A percentile compares a stretch with the other conserved stretches of the same genome.
Evolutionary conservation across 2,113 vertebrate species (phyloP).

Genomic region (Sylvilagus bachmani): DNA sequence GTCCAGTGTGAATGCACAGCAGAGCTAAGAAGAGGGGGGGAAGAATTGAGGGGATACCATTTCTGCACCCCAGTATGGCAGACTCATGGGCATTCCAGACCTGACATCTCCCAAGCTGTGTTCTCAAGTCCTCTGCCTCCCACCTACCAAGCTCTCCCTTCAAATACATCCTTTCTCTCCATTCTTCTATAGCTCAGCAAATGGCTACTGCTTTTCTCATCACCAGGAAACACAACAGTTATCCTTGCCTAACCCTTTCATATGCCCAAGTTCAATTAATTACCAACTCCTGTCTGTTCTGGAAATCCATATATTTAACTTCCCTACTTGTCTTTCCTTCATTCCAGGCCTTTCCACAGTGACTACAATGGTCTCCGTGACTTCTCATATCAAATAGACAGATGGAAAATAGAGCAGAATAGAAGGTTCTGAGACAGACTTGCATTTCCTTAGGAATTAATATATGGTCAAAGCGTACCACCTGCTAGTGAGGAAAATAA

Average conservation of each 20-base stretch:
- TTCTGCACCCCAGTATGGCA: not conserved
- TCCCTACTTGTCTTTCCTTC: not conserved
- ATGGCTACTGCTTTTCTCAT: not conserved
- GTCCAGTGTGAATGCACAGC: conserved; percentile 10
- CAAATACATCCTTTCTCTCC: not conserved
- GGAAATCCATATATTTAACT: not conserved
- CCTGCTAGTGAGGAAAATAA: not conserved
- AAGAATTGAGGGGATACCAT: not conserved
- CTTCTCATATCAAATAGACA: not conserved
- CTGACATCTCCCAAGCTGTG: not conserved
- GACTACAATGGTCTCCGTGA: not conserved
- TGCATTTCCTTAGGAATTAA: not conserved
- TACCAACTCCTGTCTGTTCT: not conserved
- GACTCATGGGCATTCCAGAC: not conserved
- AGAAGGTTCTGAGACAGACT: not conserved
- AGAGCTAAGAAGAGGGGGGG: not conserved
- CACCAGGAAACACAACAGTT: not conserved
- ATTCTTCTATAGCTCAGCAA: not conserved
- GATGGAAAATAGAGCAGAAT: not conserved
- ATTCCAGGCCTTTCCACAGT: not conserved
- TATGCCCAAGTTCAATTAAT: not conserved
- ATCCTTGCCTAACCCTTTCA: not conserved
- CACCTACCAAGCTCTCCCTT: not conserved
- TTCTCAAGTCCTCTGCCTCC: not conserved
- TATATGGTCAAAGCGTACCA: not conserved